Evolutionary conservation across 2,797 vertebrate genomes (phyloP).

Genomic region (Sebastolobus alascanus): DNA sequence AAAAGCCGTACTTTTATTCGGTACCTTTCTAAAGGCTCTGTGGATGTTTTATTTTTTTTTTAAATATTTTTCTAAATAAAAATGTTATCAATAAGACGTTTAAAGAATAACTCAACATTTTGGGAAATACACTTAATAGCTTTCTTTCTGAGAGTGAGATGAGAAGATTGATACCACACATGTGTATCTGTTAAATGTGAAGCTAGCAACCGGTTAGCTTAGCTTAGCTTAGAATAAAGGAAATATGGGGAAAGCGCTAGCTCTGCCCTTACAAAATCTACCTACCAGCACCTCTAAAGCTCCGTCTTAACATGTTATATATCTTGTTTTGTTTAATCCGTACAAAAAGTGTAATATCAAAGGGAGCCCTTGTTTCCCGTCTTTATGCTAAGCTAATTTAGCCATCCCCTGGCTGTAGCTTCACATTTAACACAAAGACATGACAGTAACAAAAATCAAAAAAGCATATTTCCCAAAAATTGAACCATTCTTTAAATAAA

Average conservation of each 20-base stretch:
- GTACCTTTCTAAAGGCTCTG: no score
- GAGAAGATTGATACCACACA: background rate
- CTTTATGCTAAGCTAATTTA: background rate
- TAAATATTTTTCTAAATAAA: no score
- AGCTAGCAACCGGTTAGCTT: background rate
- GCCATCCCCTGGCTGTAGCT: background rate
- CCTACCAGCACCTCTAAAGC: background rate
- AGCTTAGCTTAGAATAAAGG: background rate
- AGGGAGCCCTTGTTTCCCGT: background rate
- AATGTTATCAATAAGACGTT: no score
- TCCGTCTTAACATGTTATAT: background rate
- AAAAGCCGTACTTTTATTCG: no score
- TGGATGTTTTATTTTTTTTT: no score
- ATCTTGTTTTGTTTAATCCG: background rate
- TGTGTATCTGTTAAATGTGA: background rate
- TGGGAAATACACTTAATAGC: background rate
- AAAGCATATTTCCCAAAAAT: background rate
- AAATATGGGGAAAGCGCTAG: background rate
- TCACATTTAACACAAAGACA: background rate
- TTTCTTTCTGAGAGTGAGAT: background rate
- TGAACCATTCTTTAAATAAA: background rate
- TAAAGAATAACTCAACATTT: background rate
- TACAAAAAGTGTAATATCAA: background rate
- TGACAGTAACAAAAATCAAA: background rate
- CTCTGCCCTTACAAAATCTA: background rate